Conservation (phyloP, 2,113 vertebrate genomes). For the Genyomyrus donnyi region DNA sequence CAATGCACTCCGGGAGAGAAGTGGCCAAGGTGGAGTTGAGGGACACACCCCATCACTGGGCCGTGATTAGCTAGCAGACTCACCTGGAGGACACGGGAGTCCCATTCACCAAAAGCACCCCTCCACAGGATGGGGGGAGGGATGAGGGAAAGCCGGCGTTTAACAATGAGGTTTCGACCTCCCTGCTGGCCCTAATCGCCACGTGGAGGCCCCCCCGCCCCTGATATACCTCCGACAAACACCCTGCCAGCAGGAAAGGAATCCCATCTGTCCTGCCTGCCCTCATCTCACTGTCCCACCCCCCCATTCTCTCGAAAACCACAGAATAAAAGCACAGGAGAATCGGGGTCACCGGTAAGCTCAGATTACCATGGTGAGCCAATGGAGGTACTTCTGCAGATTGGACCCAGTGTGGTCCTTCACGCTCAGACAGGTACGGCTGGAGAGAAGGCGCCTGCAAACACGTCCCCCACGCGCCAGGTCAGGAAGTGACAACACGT, state of each 20-base stretch:
- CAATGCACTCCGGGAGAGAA: neutral
- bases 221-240: neutral
- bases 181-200: neutral
- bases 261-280: constrained; percentile 12
- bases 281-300: neutral
- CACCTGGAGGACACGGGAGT: neutral
- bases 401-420: neutral
- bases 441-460: neutral
- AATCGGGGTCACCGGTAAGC: neutral
- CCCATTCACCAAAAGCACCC: neutral
- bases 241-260: neutral
- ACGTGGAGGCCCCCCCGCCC: neutral
- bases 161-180: neutral
- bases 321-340: neutral
- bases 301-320: neutral
- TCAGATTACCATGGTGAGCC: neutral
- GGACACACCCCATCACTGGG: neutral
- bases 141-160: neutral
- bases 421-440: neutral
- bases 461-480: neutral
- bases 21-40: neutral
- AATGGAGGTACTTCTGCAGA: neutral
- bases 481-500: neutral
- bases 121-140: too few species aligned
- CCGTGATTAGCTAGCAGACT: neutral